These are phyloP conservation scores for Entomyzon cyanotis DNA, from an alignment of 2,113 vertebrate genomes.

Conservation along the genomic window DNA sequence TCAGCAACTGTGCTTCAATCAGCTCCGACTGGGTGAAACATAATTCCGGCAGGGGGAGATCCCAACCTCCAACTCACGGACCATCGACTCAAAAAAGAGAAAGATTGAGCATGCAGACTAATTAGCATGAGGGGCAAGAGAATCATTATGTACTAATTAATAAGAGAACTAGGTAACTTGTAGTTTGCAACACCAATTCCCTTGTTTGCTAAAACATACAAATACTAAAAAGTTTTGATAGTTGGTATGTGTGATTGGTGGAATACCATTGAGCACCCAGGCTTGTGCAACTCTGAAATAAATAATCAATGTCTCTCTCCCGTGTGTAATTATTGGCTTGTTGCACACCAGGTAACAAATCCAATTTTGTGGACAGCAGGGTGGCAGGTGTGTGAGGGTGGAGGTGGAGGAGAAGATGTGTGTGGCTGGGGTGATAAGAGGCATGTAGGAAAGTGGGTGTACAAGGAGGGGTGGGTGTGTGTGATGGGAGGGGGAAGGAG, in stretches of 20 bases:
- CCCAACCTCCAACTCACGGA: neutral
- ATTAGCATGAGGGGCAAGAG: no score
- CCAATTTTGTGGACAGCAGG: neutral
- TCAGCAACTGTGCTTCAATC: neutral
- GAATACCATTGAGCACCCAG: neutral
- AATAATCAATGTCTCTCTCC: no score
- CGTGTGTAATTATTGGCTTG: neutral
- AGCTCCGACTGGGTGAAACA: neutral
- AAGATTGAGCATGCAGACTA: neutral
- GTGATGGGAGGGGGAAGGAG: neutral
- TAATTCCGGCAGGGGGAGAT: neutral
- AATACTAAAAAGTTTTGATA: neutral
- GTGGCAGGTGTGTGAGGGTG: neutral
- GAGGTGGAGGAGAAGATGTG: fast-evolving
- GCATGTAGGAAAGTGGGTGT: neutral
- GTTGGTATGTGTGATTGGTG: neutral
- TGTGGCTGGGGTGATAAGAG: neutral
- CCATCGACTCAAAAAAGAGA: no score
- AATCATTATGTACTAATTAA: neutral
- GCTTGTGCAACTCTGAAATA: neutral
- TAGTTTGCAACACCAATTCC: neutral
- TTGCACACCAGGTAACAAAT: neutral
- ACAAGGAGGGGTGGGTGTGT: neutral
- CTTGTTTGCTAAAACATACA: neutral
- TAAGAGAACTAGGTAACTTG: neutral